A percentile compares a stretch with the other conserved stretches of the same genome.
phyloP scores from a whole-genome alignment of 1,140 invertebrate genomes.

The Mactra quadrangularis region DNA sequence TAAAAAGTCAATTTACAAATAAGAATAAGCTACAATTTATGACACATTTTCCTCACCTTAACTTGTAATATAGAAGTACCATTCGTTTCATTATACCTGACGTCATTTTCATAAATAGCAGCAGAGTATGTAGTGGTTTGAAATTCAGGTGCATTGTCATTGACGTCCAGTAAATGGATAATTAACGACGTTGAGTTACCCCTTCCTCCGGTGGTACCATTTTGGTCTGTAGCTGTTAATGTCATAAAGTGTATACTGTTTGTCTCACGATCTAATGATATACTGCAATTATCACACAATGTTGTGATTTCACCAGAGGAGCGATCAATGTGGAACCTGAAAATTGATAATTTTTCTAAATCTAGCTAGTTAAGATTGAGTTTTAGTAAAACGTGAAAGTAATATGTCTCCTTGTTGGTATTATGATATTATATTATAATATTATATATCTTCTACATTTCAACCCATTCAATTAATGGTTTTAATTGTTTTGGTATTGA shows the following conservation, averaged over 20 bases:
- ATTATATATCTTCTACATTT: too few species aligned
- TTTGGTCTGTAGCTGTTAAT: slow-evolving; percentile 13
- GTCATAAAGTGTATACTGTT: slow-evolving; percentile 29
- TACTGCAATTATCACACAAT: neutral
- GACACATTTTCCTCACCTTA: too few species aligned
- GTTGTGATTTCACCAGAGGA: slow-evolving; percentile 9
- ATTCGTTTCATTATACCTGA: neutral
- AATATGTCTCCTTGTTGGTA: too few species aligned
- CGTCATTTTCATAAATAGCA: slow-evolving; percentile 21
- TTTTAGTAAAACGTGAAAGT: too few species aligned
- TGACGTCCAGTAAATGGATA: slow-evolving; percentile 20
- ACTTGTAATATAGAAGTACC: slow-evolving; percentile 14
- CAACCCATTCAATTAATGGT: too few species aligned
- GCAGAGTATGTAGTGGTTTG: neutral
- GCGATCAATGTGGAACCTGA: slow-evolving; percentile 20
- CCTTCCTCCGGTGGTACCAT: neutral
- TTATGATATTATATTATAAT: too few species aligned
- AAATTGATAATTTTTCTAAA: too few species aligned
- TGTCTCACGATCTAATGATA: slow-evolving; percentile 30
- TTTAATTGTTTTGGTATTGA: too few species aligned
- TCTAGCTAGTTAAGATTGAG: too few species aligned
- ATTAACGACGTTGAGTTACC: slow-evolving; percentile 36
- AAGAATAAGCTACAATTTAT: too few species aligned
- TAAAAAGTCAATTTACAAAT: too few species aligned
- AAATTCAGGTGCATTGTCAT: slow-evolving; percentile 48